A percentile compares a stretch with the other conserved stretches of the same genome.
phyloP scores from a whole-genome alignment of 2,797 vertebrate species.

The Hybognathus amarus region DNA sequence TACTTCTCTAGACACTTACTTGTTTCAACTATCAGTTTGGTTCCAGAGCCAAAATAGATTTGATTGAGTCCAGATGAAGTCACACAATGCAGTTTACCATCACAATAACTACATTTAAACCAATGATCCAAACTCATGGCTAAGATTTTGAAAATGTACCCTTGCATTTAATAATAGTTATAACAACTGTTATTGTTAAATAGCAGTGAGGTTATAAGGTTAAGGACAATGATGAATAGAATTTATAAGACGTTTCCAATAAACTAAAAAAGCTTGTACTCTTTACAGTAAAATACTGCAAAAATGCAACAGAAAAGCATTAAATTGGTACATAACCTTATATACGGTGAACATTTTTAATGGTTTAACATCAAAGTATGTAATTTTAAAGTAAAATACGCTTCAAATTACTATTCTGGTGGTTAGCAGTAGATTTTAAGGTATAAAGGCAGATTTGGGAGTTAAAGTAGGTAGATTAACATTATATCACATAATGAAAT shows the following conservation, averaged over 20 bases:
- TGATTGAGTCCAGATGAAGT: neutral
- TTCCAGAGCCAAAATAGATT: conserved; percentile 62
- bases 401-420: neutral
- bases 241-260: neutral
- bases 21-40: conserved; percentile 51
- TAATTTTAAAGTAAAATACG: neutral
- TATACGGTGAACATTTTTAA: too few species aligned
- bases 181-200: neutral
- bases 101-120: conserved; percentile 2
- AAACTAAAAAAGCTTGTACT: neutral
- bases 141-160: neutral
- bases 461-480: neutral
- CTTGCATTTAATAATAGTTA: neutral
- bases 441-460: neutral
- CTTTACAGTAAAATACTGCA: neutral
- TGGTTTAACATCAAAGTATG: neutral
- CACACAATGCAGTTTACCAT: conserved; percentile 57
- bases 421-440: neutral
- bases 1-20: conserved; percentile 42
- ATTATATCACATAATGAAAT: neutral
- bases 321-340: neutral
- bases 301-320: neutral
- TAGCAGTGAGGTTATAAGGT: neutral
- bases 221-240: neutral
- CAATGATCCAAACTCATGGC: conserved; percentile 18